Evolutionary conservation across 2,797 vertebrate species (phyloP).

Genomic region (Brotula barbata): DNA sequence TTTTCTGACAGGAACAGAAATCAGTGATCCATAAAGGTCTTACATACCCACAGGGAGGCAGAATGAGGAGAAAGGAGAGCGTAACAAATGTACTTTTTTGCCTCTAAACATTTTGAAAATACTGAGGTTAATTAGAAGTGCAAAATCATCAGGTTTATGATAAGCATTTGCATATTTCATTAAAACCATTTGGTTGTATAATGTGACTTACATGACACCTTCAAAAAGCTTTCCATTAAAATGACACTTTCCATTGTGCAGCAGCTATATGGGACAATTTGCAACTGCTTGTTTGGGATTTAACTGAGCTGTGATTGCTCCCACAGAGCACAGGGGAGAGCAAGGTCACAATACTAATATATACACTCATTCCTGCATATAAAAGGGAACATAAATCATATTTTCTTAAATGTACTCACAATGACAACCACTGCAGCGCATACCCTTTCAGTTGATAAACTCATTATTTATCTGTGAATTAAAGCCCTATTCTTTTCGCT

Average conservation of each 20-base stretch:
- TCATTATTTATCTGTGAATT: neutral
- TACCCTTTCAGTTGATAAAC: conserved; percentile 19
- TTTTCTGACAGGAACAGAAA: conserved; percentile 40
- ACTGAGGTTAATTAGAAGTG: conserved; percentile 67
- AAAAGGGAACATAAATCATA: conserved; percentile 63
- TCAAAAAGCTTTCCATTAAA: conserved; percentile 57
- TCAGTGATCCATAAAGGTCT: conserved; percentile 36
- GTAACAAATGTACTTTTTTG: conserved; percentile 25
- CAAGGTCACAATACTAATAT: conserved; percentile 62
- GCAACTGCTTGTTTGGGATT: conserved; percentile 58
- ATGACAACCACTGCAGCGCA: neutral
- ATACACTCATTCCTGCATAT: conserved; percentile 47
- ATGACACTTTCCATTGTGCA: conserved; percentile 47
- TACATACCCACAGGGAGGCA: conserved; percentile 2
- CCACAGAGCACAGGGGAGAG: conserved; percentile 42
- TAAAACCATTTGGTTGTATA: conserved; percentile 64
- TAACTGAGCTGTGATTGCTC: conserved; percentile 73
- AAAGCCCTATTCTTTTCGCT: neutral
- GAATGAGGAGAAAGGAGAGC: neutral
- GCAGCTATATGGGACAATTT: conserved; percentile 61
- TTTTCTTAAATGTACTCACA: conserved; percentile 42
- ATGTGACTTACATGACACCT: conserved; percentile 64
- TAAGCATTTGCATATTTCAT: conserved; percentile 73
- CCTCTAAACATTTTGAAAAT: conserved; percentile 54
- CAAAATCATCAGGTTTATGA: conserved; percentile 59